phyloP scores from a whole-genome alignment of 2,888 invertebrate species.

The Deroplatys truncata region DNA sequence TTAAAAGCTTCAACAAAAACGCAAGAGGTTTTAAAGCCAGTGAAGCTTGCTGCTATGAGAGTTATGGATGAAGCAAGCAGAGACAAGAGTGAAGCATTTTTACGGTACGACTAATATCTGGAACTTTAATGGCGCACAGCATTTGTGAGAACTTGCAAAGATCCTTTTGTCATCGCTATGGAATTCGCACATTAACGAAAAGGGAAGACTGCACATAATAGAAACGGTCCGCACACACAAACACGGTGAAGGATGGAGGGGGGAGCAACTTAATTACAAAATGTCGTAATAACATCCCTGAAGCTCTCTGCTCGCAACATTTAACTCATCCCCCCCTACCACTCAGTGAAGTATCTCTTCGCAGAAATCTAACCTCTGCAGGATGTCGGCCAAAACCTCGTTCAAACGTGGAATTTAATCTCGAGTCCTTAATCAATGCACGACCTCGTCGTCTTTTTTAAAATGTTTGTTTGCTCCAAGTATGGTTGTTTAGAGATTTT shows the following conservation, averaged over 20 bases:
- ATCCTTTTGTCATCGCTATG: background rate
- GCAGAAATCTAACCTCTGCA: background rate
- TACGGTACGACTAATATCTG: background rate
- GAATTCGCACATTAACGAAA: background rate
- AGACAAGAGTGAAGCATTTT: background rate
- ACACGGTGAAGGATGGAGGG: background rate
- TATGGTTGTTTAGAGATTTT: background rate
- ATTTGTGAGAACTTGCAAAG: background rate
- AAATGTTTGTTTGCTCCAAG: background rate
- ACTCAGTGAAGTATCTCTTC: background rate
- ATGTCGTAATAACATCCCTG: constrained; percentile 9
- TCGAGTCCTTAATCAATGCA: background rate
- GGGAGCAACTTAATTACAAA: constrained; percentile 4
- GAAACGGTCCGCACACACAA: background rate
- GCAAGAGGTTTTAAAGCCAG: background rate
- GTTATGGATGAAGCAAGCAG: background rate
- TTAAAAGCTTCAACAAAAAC: background rate
- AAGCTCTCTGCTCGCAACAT: background rate
- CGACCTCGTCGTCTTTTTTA: background rate
- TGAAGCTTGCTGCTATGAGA: background rate
- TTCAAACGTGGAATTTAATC: background rate
- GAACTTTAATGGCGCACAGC: background rate
- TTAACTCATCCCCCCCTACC: background rate
- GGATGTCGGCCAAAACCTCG: background rate
- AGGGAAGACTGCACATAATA: background rate